Percentiles rank a stretch among this genome's conserved stretches.
Evolutionary conservation across 1,140 invertebrate species (phyloP).

Genomic region (Anthonomus grandis): DNA sequence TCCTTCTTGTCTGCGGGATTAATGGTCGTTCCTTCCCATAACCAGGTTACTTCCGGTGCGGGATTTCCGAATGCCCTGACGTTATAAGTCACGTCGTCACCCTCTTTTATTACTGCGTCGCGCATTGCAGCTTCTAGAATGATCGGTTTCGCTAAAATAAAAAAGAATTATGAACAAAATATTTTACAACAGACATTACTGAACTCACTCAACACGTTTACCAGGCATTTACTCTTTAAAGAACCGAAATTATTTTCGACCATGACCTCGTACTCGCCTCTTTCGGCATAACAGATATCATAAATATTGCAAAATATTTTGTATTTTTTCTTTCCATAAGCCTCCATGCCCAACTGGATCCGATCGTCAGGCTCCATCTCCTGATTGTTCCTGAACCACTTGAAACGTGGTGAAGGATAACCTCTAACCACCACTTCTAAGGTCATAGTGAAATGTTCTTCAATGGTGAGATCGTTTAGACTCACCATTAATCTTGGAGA

Average conservation of each 20-base stretch:
- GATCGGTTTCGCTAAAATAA: conserved; percentile 18
- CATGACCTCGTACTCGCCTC: conserved; percentile 19
- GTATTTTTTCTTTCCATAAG: conserved; percentile 17
- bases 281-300: conserved; percentile 20
- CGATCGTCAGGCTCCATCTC: conserved; percentile 16
- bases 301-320: conserved; percentile 14
- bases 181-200: background rate
- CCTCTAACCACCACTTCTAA: conserved; percentile 14
- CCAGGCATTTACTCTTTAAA: conserved; percentile 7
- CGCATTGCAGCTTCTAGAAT: conserved; percentile 20
- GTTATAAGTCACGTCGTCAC: conserved; percentile 16
- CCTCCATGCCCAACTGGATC: conserved; percentile 17
- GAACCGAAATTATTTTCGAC: conserved; percentile 11
- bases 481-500: conserved; percentile 18
- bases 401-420: conserved; percentile 14
- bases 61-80: conserved; percentile 14
- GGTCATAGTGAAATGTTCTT: conserved; percentile 2
- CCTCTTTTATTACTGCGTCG: conserved; percentile 18
- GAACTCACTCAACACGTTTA: conserved; percentile 22
- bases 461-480: conserved; percentile 17
- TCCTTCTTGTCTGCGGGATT: conserved; percentile 15
- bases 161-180: background rate
- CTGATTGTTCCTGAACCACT: conserved; percentile 22
- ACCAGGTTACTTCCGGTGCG: conserved; percentile 13
- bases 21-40: conserved; percentile 13